phyloP scores from a whole-genome alignment of 1,140 invertebrate genomes.

The Arctopsyche grandis region DNA sequence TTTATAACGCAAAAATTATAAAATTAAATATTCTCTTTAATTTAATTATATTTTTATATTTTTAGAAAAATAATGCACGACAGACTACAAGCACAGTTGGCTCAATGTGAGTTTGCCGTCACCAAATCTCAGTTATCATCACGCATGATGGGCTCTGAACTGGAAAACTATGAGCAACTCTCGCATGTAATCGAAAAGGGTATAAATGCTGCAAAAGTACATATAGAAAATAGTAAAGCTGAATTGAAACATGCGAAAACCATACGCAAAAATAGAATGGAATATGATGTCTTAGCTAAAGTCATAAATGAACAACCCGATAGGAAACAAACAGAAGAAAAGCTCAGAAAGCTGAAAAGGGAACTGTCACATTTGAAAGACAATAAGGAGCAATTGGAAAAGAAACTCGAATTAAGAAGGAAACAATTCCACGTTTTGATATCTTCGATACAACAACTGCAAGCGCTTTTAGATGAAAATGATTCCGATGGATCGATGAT shows the following conservation, averaged over 20 bases:
- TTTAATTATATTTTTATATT: conserved; percentile 31
- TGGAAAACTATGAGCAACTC: conserved; percentile 84
- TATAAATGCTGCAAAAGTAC: conserved; percentile 78
- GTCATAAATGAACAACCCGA: conserved; percentile 91
- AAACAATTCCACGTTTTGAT: conserved; percentile 92
- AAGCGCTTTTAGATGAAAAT: conserved; percentile 76
- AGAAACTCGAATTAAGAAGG: conserved; percentile 81
- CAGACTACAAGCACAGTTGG: conserved; percentile 81
- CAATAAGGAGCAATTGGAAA: conserved; percentile 76
- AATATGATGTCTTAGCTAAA: conserved; percentile 92
- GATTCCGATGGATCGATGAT: conserved; percentile 68
- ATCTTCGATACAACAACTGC: conserved; percentile 81
- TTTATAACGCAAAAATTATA: background rate
- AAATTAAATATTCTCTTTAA: background rate
- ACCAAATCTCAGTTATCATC: conserved; percentile 83
- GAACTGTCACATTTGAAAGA: conserved; percentile 76
- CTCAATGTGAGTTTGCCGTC: conserved; percentile 89
- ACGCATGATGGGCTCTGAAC: conserved; percentile 84
- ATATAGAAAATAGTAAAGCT: conserved; percentile 79
- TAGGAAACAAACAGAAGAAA: conserved; percentile 82
- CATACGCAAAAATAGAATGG: conserved; percentile 87
- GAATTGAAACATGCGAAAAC: conserved; percentile 84
- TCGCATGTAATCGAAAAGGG: conserved; percentile 80
- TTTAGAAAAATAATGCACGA: conserved; percentile 75
- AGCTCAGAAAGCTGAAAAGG: conserved; percentile 77